Percentiles rank a stretch among this genome's conserved stretches.
These are phyloP conservation scores for Psophia crepitans DNA, from an alignment of 2,113 vertebrate species.

Conservation along the genomic window DNA sequence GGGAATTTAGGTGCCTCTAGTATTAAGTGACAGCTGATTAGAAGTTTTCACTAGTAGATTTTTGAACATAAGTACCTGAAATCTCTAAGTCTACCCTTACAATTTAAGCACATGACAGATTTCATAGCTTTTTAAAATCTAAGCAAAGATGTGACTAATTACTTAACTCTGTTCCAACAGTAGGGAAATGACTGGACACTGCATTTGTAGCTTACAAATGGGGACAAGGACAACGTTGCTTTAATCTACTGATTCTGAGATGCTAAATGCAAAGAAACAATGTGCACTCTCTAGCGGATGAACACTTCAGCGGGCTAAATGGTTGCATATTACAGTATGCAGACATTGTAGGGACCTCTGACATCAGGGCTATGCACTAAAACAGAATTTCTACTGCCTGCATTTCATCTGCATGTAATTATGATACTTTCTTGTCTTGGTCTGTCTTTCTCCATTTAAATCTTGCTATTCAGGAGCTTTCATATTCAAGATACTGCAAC, in stretches of 20 bases:
- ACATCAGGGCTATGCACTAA: neutral
- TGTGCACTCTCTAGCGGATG: neutral
- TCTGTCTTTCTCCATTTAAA: neutral
- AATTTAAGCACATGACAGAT: neutral
- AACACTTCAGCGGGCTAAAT: neutral
- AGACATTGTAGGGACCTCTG: neutral
- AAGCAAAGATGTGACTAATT: neutral
- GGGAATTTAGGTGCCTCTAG: neutral
- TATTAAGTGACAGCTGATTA: neutral
- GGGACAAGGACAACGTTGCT: neutral
- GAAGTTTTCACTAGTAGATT: neutral
- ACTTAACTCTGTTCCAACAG: neutral
- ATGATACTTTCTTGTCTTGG: neutral
- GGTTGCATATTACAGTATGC: fast-evolving
- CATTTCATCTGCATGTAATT: neutral
- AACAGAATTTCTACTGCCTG: neutral
- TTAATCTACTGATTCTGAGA: neutral
- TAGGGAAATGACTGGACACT: neutral
- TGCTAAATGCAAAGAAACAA: neutral
- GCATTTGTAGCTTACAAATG: neutral
- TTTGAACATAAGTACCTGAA: neutral
- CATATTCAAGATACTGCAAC: neutral
- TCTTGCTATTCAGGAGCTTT: neutral
- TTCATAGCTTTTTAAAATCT: neutral
- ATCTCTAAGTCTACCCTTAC: neutral